Percentiles rank a stretch among this genome's conserved stretches.
Conservation (phyloP, 2,888 invertebrate species). For the Glomeris marginata region DNA sequence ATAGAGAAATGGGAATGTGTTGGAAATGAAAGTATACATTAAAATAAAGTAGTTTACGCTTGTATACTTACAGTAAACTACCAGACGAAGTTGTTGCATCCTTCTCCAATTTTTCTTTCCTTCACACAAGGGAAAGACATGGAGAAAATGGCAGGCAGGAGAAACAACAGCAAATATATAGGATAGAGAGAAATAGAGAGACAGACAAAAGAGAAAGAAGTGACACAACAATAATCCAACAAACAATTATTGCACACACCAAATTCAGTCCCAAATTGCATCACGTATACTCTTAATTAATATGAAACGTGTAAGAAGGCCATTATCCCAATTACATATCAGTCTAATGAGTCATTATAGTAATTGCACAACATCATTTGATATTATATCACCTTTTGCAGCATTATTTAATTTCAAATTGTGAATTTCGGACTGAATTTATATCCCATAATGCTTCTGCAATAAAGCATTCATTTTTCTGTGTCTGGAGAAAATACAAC, state of each 20-base stretch:
- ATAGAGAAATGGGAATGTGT: background rate
- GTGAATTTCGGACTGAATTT: too few species aligned
- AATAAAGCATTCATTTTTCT: too few species aligned
- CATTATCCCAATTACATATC: too few species aligned
- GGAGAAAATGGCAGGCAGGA: slow-evolving; percentile 7
- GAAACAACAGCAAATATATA: slow-evolving; percentile 10
- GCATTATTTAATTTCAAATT: too few species aligned
- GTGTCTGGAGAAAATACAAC: too few species aligned
- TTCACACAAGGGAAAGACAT: slow-evolving; percentile 5
- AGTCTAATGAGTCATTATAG: too few species aligned
- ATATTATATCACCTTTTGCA: too few species aligned
- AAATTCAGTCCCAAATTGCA: background rate
- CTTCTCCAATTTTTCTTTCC: slow-evolving; percentile 15
- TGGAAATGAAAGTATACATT: background rate
- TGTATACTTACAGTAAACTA: slow-evolving; percentile 16
- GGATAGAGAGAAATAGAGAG: slow-evolving; percentile 1
- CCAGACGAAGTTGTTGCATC: slow-evolving; percentile 15
- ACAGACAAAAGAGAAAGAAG: slow-evolving; percentile 6
- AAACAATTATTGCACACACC: background rate
- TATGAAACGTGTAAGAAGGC: too few species aligned
- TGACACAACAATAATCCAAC: background rate
- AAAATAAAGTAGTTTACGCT: background rate
- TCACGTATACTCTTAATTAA: background rate
- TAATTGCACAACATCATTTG: too few species aligned
- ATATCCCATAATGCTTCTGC: too few species aligned